These are phyloP conservation scores for Galemys pyrenaicus DNA, from an alignment of 2,113 vertebrate species.

Conservation along the genomic window DNA sequence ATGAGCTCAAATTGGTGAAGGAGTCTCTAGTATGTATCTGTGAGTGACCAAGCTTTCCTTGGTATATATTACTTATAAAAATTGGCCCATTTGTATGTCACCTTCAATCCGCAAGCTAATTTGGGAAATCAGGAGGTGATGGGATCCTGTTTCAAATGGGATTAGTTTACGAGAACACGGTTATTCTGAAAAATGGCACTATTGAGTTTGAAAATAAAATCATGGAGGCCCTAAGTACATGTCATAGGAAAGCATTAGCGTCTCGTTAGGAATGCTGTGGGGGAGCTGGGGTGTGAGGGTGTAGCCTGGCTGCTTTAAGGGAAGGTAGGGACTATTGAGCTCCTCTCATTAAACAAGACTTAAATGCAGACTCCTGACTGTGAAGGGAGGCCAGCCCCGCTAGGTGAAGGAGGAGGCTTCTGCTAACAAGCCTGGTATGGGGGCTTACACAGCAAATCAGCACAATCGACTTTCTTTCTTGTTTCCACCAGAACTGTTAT, in stretches of 20 bases:
- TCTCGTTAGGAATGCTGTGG: slow-evolving; percentile 46
- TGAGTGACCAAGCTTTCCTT: not conserved
- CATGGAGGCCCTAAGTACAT: not conserved
- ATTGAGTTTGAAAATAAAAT: not conserved
- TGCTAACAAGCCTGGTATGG: slow-evolving; percentile 66
- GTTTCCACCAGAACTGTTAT: not conserved
- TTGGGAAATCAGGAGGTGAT: not conserved
- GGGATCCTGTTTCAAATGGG: not conserved
- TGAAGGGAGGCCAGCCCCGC: slow-evolving; percentile 43
- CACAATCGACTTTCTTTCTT: slow-evolving; percentile 58
- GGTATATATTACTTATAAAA: not conserved
- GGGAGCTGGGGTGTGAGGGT: not conserved
- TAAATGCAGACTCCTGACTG: slow-evolving; percentile 69
- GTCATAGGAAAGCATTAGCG: not conserved
- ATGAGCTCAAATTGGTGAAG: not conserved
- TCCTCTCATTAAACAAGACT: slow-evolving; percentile 75
- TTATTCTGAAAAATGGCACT: not conserved
- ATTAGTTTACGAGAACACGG: not conserved
- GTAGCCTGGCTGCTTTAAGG: slow-evolving; percentile 21
- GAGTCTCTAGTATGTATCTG: not conserved
- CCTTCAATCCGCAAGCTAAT: not conserved
- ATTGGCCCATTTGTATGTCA: not conserved
- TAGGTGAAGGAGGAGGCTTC: slow-evolving; percentile 52
- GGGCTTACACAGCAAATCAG: slow-evolving; percentile 56
- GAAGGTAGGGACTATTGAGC: slow-evolving; percentile 61